Base-by-base conservation (phyloP, 2,113 vertebrate species). In the Rafetus swinhoei region DNA sequence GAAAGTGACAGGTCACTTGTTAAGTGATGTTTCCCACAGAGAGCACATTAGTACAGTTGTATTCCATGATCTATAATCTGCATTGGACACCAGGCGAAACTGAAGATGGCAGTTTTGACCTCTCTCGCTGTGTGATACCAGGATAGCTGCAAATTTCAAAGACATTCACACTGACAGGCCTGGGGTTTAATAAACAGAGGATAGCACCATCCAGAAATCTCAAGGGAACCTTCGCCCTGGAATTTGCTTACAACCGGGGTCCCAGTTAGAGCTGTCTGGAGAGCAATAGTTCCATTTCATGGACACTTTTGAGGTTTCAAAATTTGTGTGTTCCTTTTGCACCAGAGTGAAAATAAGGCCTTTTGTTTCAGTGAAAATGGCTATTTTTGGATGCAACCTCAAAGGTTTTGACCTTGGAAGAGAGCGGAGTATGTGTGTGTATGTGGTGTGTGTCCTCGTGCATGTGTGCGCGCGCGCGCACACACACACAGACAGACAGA, bases 41-140 rank as follows among this genome's bases (percentile, higher is more conserved):
- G 55, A 8, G 12, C 7, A 7, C 19, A 6, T 21, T 59, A 79
- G 57, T 55, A 25, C 79, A 55, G 72, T n/a, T 86, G 32, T 29
- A 10, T 19, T 55, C 32, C 80, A n/a, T 69, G 60, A 18, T 52
- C 14, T 0, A 0, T 5, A 15, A 1, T 79, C 81, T 56, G 82
- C 5, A 4, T 56, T 56, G 39, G 45, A 80, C 35, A 25, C 3
- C 1, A 32, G 52, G 27, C 50, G n/a, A n/a, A 69, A 82, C 6
- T 76, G 45, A 76, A 84, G 82, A 60, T 79, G 65, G 59, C 18
- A 45, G 32, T 25, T 84, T 35, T 35, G 11, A 89, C 72, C 62
- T 32, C 21, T 88, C 53, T 77, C 39, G 84, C 90, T 69, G 22
- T 81, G 21, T 90, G 88, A 84, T 45, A 14, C 24, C 77, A 45